phyloP scores from a whole-genome alignment of 2,797 vertebrate genomes.

The Enteromius treurensis region DNA sequence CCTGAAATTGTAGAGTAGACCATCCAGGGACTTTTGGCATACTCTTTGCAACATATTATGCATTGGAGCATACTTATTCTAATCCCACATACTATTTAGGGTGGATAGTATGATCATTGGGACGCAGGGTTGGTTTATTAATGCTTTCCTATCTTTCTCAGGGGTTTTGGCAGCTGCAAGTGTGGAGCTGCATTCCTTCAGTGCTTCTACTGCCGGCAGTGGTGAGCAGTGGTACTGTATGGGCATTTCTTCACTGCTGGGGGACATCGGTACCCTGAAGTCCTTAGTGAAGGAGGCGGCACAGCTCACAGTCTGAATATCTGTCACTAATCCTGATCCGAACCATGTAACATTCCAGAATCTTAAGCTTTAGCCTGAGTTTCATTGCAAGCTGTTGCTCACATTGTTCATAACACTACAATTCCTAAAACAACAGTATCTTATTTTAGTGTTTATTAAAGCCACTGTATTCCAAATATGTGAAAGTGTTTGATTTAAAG shows the following conservation, averaged over 20 bases:
- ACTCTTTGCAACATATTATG: too few species aligned
- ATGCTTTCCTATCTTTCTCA: conserved; percentile 60
- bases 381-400: background rate
- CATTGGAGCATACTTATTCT: too few species aligned
- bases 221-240: conserved; percentile 85
- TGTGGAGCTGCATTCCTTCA: conserved; percentile 84
- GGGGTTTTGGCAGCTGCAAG: conserved; percentile 79
- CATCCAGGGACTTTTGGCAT: too few species aligned
- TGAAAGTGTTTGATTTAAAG: conserved; percentile 46
- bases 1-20: too few species aligned
- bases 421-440: background rate
- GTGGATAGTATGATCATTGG: too few species aligned
- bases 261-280: conserved; percentile 78
- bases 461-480: conserved; percentile 22
- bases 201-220: conserved; percentile 70
- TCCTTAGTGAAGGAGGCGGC: conserved; percentile 76
- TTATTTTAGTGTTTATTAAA: conserved; percentile 16
- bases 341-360: conserved; percentile 41
- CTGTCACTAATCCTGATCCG: background rate
- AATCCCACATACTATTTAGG: too few species aligned
- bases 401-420: background rate
- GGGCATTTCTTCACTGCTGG: conserved; percentile 79
- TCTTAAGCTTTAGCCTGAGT: conserved; percentile 16
- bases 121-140: background rate
- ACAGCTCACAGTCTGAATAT: conserved; percentile 79